These are phyloP conservation scores for Triops longicaudatus DNA, from an alignment of 1,140 invertebrate genomes.

Conservation along the genomic window DNA sequence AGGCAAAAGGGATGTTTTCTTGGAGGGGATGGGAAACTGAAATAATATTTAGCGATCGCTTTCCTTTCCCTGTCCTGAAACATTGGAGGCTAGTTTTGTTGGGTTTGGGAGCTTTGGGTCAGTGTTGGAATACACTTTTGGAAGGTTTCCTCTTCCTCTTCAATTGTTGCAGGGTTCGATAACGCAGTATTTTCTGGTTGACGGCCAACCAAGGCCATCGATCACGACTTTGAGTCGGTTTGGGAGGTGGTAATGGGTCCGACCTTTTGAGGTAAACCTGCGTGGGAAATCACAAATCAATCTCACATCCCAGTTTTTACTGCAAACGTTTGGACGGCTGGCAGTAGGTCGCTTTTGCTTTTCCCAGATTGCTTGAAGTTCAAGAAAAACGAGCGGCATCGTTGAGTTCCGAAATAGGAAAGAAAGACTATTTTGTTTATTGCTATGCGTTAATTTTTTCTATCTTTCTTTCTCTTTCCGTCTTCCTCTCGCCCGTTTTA, in stretches of 20 bases:
- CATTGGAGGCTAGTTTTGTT: not conserved
- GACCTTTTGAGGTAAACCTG: not conserved
- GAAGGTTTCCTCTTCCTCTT: not conserved
- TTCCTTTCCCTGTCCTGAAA: not conserved
- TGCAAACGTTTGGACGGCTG: constrained; percentile 14
- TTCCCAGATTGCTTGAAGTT: not conserved
- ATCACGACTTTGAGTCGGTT: not conserved
- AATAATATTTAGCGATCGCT: not conserved
- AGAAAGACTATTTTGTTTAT: no score
- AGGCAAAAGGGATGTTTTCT: not conserved
- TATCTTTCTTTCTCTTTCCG: not conserved
- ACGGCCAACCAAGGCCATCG: not conserved
- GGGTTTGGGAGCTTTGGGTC: not conserved
- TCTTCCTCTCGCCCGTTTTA: not conserved
- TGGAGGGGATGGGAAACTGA: not conserved
- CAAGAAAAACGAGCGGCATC: no score
- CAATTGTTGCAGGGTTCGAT: constrained; percentile 4
- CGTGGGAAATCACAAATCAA: constrained; percentile 15
- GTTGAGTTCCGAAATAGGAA: no score
- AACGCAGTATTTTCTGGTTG: not conserved
- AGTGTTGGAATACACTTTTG: not conserved
- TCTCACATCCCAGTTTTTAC: not conserved
- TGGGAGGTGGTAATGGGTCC: not conserved
- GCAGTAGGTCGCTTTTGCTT: not conserved
- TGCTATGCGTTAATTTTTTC: no score